A percentile compares a stretch with the other conserved stretches of the same genome.
Evolutionary conservation across 2,113 vertebrate species (phyloP).

Genomic region (Calonectris borealis): DNA sequence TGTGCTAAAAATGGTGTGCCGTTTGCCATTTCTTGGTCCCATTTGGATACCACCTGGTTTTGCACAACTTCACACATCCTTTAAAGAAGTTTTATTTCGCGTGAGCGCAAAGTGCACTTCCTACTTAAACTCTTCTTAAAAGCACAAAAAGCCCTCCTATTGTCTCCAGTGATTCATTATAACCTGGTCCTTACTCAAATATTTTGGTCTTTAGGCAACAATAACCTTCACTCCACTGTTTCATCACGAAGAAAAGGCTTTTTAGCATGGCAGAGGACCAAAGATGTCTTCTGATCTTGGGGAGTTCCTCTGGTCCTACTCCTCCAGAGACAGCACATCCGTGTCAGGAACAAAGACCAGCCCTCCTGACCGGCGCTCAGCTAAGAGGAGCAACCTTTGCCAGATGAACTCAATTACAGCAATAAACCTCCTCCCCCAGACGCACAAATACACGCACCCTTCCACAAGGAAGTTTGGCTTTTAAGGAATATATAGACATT

Average conservation of each 20-base stretch:
- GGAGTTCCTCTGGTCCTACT: not conserved
- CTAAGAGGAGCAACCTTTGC: not conserved
- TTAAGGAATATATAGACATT: not conserved
- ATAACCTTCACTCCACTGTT: not conserved
- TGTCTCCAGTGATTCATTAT: slow-evolving; percentile 21
- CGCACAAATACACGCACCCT: not conserved
- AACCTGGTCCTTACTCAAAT: not conserved
- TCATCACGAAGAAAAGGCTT: not conserved
- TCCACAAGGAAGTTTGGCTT: not conserved
- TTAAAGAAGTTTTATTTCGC: slow-evolving; percentile 66
- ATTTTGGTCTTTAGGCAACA: not conserved
- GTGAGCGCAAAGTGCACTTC: slow-evolving; percentile 50
- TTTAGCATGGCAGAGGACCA: not conserved
- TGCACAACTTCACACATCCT: slow-evolving; percentile 48
- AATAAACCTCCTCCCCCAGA: not conserved
- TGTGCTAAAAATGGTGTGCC: not conserved
- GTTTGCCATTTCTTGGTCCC: slow-evolving; percentile 11
- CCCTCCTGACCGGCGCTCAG: not conserved
- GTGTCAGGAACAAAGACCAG: not conserved
- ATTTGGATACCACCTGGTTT: slow-evolving; percentile 51
- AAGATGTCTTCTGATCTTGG: not conserved
- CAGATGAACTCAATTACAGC: not conserved
- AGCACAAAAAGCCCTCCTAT: slow-evolving; percentile 32
- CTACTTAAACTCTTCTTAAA: slow-evolving; percentile 43
- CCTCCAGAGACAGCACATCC: not conserved